Evolutionary conservation across 1,140 invertebrate genomes (phyloP), one percentile per base, ranked within the genome.

Genomic region (Adoxophyes honmai): DNA sequence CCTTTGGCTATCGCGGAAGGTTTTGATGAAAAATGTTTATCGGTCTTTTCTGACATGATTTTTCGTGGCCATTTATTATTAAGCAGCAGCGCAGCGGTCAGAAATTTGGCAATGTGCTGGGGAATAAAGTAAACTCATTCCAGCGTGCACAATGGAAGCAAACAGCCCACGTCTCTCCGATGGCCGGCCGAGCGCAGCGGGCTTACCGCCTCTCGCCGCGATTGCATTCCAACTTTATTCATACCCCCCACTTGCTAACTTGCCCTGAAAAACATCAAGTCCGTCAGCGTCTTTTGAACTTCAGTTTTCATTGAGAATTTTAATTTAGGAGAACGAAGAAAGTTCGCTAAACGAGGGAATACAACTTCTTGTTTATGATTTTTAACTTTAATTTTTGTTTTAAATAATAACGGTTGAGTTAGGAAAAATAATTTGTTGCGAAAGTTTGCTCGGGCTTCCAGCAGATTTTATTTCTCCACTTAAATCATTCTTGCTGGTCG

Each of bases 181-280:
- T 48, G 18, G 7, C 18, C 4, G 18, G 2, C n/a, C 42, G 6
- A 16, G 18, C 42, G 42, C 16, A 48, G 42, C 11, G 42, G 21
- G 42, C 18, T 48, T 48, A 48, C 10, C 21, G 42, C 28, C 42
- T 21, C 16, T 44, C 16, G 21, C 42, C 28, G 42, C 42, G 18
- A 48, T 48, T 28, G 42, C 42, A 18, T 48, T 48, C 42, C 42
- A 48, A 48, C 42, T 48, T 48, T 48, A 48, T 48, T 48, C 42
- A 48, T 48, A 48, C 42, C 42, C n/a, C 21, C n/a, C 18, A 28
- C 18, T 48, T 48, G 42, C 10, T 48, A 48, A 16, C 42, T 21
- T 28, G 21, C 2, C 6, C 21, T 28, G 21, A 28, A 28, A 28
- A 28, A 6, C 21, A 28, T 28, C 21, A 21, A 48, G 10, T 48